Evolutionary conservation across 2,888 invertebrate species (phyloP).

Genomic region (Thereva nobilitata): DNA sequence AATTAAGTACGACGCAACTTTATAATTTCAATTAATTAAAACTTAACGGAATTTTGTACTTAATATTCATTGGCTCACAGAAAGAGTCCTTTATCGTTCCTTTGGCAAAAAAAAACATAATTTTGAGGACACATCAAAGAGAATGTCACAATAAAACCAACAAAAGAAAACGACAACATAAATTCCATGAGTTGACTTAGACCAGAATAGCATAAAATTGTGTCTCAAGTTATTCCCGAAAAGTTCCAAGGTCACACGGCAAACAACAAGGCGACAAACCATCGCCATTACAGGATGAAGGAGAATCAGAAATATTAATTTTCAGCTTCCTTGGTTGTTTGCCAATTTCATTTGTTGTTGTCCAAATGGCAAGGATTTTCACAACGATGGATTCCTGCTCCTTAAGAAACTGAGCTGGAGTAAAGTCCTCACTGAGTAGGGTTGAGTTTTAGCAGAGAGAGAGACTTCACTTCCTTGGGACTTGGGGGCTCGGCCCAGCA

Average conservation of each 20-base stretch:
- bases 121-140: not conserved
- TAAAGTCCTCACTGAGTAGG: too few relatives aligned
- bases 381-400: too few relatives aligned
- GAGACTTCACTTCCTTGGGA: conserved; percentile 1
- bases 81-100: too few relatives aligned
- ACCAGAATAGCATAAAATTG: conserved; percentile 33
- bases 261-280: conserved; percentile 20
- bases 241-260: conserved; percentile 4
- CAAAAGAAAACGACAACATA: conserved; percentile 25
- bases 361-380: not conserved
- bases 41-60: too few relatives aligned
- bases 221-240: conserved; percentile 26
- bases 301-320: conserved; percentile 34
- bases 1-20: too few relatives aligned
- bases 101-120: too few relatives aligned
- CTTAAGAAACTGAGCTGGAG: too few relatives aligned
- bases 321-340: conserved; percentile 36
- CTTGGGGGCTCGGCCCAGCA: conserved; percentile 15
- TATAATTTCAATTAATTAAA: too few relatives aligned
- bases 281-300: conserved; percentile 14
- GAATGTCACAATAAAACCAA: conserved; percentile 19
- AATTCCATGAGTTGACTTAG: conserved; percentile 30
- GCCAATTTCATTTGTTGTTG: conserved; percentile 30
- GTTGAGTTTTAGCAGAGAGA: too few relatives aligned
- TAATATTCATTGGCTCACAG: too few relatives aligned